Conservation (phyloP, 1,140 invertebrate species). For the Bombus consobrinus region DNA sequence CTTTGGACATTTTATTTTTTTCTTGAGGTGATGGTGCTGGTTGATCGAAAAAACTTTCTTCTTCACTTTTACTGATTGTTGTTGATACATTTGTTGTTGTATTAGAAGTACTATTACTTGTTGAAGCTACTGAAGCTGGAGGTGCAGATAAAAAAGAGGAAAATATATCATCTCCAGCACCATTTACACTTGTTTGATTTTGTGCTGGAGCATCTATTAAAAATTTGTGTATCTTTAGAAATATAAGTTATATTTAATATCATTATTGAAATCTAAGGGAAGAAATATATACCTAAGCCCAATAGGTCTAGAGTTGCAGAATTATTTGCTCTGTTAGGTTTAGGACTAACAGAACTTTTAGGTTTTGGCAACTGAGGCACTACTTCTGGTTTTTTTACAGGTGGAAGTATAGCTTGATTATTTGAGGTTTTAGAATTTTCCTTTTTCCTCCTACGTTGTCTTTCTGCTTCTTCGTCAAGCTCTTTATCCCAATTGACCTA, state of each 20-base stretch:
- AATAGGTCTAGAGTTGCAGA: constrained; percentile 85
- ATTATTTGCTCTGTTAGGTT: constrained; percentile 84
- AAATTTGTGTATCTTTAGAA: constrained; percentile 9
- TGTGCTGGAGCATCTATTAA: constrained; percentile 78
- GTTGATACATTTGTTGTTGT: constrained; percentile 73
- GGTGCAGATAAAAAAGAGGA: constrained; percentile 90
- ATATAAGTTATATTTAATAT: background rate
- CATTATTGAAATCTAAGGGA: background rate
- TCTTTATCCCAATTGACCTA: constrained; percentile 90
- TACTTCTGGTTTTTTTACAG: constrained; percentile 81
- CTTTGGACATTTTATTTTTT: constrained; percentile 94
- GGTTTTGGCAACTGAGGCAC: constrained; percentile 85
- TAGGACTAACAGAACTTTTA: constrained; percentile 87
- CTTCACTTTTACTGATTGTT: constrained; percentile 86
- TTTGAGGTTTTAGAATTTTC: constrained; percentile 81
- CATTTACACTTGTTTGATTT: constrained; percentile 78
- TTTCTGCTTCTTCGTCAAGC: constrained; percentile 93
- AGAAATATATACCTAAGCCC: constrained; percentile 82
- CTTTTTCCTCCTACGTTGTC: constrained; percentile 91
- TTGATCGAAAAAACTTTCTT: constrained; percentile 96
- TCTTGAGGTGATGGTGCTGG: constrained; percentile 88
- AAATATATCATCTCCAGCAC: constrained; percentile 87
- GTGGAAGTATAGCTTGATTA: constrained; percentile 75
- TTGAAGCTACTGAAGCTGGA: constrained; percentile 75
- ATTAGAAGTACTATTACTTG: constrained; percentile 67